Conservation (phyloP, 1,140 invertebrate species). For the Nomia melanderi region DNA sequence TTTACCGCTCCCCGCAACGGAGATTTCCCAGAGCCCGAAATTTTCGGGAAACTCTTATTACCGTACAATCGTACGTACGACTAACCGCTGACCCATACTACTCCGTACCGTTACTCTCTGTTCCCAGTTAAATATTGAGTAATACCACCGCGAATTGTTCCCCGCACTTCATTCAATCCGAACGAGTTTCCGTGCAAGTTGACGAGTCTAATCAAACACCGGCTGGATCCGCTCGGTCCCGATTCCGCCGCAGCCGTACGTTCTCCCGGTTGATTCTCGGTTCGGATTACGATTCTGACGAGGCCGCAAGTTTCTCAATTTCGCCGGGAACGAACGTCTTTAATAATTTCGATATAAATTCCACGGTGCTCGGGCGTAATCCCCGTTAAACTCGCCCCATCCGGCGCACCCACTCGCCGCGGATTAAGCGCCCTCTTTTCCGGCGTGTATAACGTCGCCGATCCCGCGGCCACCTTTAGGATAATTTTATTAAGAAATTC, state of each 20-base stretch:
- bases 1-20: too few species aligned
- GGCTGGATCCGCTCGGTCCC: not conserved
- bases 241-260: not conserved
- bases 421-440: not conserved
- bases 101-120: not conserved
- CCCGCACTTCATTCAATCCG: not conserved
- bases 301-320: not conserved
- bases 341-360: not conserved
- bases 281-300: too few species aligned
- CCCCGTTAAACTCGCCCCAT: not conserved
- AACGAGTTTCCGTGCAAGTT: not conserved
- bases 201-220: not conserved
- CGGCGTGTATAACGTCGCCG: not conserved
- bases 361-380: too few species aligned
- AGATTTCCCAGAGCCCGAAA: too few species aligned
- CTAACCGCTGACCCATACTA: not conserved
- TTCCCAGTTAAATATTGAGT: not conserved
- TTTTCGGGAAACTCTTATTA: too few species aligned
- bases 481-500: slow-evolving; percentile 26
- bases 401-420: too few species aligned
- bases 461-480: too few species aligned
- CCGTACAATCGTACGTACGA: too few species aligned
- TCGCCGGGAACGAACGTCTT: not conserved
- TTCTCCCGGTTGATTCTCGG: too few species aligned
- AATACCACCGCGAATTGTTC: not conserved